A percentile compares a stretch with the other conserved stretches of the same genome.
Evolutionary conservation across 2,113 vertebrate genomes (phyloP).

Genomic region (Ageneiosus marmoratus): DNA sequence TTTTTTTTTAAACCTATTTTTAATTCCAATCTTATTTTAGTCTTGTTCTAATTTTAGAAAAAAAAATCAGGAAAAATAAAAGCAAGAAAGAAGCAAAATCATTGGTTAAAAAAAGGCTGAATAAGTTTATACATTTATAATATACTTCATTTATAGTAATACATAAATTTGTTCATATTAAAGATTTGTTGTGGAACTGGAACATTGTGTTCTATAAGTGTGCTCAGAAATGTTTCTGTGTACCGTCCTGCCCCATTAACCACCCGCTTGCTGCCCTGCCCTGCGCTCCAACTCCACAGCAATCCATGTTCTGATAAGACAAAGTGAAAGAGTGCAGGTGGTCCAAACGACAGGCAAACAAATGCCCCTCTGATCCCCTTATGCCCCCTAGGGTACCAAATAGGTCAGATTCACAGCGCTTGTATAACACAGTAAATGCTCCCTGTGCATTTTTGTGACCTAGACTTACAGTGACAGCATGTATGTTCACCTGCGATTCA

Average conservation of each 20-base stretch:
- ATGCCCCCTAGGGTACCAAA: background rate
- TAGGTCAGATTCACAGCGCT: background rate
- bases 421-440: conserved; percentile 1
- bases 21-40: background rate
- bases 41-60: background rate
- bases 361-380: background rate
- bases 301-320: background rate
- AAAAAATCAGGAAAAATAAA: background rate
- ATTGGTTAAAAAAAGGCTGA: background rate
- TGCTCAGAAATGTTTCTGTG: background rate
- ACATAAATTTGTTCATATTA: background rate
- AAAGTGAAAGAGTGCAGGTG: background rate
- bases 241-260: background rate
- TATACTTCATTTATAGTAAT: background rate
- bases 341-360: background rate
- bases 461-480: conserved; percentile 13
- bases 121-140: background rate
- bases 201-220: background rate
- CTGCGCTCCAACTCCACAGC: background rate
- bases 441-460: conserved; percentile 1
- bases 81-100: background rate
- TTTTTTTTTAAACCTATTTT: background rate
- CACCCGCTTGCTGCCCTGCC: background rate
- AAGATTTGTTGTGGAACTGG: background rate
- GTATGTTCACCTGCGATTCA: conserved; percentile 16